A percentile compares a stretch with the other conserved stretches of the same genome.
phyloP scores from a whole-genome alignment of 2,113 vertebrate species.

The Phalacrocorax brasilianus region DNA sequence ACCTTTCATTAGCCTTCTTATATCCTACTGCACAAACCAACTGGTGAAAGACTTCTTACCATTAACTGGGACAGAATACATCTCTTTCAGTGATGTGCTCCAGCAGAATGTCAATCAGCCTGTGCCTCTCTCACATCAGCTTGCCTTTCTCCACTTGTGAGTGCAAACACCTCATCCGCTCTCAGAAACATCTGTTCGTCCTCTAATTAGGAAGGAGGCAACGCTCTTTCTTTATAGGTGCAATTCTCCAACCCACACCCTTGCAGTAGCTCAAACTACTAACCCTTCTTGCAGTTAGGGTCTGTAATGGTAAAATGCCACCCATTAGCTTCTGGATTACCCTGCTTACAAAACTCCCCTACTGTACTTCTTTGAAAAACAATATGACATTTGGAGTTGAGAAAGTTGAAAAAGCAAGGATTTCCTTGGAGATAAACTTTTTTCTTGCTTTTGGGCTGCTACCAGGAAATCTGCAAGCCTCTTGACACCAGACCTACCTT shows the following conservation, averaged over 20 bases:
- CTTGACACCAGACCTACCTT: slow-evolving; percentile 38
- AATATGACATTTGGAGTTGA: background rate
- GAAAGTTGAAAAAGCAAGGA: slow-evolving; percentile 14
- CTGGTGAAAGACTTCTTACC: background rate
- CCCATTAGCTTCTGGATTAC: background rate
- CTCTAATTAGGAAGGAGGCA: slow-evolving; percentile 1
- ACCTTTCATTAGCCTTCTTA: background rate
- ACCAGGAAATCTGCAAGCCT: slow-evolving; percentile 27
- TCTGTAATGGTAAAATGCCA: background rate
- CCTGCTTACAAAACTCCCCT: background rate
- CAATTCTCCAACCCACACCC: background rate
- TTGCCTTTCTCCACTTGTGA: background rate
- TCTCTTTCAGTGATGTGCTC: background rate
- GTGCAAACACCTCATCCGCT: background rate
- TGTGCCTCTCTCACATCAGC: background rate
- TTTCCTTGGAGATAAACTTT: slow-evolving; percentile 9
- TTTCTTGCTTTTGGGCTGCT: slow-evolving; percentile 3
- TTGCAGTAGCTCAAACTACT: background rate
- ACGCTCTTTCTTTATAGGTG: background rate
- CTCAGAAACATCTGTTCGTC: background rate
- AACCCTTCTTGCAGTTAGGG: background rate
- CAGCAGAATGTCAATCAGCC: background rate
- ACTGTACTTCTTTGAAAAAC: background rate
- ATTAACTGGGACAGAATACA: background rate
- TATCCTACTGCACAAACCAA: background rate